A percentile compares a stretch with the other conserved stretches of the same genome.
These are phyloP conservation scores for Cyclargus thomasi DNA, from an alignment of 1,140 invertebrate genomes.

Conservation along the genomic window DNA sequence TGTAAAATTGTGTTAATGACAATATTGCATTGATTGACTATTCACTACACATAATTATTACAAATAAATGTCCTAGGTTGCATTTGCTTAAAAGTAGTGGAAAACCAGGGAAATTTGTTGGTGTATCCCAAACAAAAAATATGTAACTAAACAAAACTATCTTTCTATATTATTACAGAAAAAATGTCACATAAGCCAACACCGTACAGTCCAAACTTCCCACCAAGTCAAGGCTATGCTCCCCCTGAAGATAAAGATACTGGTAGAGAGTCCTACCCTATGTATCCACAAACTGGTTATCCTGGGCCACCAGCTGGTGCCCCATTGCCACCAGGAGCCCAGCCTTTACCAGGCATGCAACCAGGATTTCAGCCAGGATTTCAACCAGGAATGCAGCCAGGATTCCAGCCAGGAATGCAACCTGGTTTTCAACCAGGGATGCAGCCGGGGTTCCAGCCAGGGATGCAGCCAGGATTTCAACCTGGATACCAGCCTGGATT, in stretches of 20 bases:
- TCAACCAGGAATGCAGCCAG: background rate
- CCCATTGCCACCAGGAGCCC: slow-evolving; percentile 46
- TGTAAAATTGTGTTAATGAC: too few species aligned
- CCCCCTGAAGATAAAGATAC: slow-evolving; percentile 46
- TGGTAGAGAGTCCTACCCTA: slow-evolving; percentile 47
- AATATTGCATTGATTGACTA: background rate
- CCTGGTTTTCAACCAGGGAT: slow-evolving; percentile 51
- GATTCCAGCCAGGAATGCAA: slow-evolving; percentile 28
- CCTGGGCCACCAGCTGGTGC: slow-evolving; percentile 48
- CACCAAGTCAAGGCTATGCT: slow-evolving; percentile 51
- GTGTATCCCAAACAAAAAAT: background rate
- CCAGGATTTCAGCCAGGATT: slow-evolving; percentile 22
- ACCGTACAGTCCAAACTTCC: slow-evolving; percentile 67
- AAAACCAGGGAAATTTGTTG: too few species aligned
- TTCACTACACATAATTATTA: background rate
- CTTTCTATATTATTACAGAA: slow-evolving; percentile 33
- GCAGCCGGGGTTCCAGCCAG: slow-evolving; percentile 50
- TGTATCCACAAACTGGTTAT: slow-evolving; percentile 47
- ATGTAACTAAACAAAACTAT: background rate
- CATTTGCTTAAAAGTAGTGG: too few species aligned
- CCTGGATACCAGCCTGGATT: slow-evolving; percentile 54
- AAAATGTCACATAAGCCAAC: slow-evolving; percentile 61
- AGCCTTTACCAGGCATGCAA: slow-evolving; percentile 59
- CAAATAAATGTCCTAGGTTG: background rate
- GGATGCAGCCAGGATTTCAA: slow-evolving; percentile 49